Evolutionary conservation across 2,113 vertebrate species (phyloP).

Genomic region (Philantomba maxwellii): DNA sequence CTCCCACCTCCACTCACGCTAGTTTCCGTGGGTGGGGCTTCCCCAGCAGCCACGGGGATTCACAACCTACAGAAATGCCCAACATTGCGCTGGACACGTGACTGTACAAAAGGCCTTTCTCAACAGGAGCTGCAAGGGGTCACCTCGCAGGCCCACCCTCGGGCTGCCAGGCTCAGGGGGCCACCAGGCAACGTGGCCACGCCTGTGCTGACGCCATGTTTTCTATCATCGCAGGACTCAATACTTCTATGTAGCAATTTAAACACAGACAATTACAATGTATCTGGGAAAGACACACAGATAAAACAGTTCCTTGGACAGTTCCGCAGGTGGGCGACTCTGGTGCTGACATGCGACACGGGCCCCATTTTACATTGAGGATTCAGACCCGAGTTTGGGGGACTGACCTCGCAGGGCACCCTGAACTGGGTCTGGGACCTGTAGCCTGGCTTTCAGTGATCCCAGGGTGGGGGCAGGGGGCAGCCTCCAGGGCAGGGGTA

Average conservation of each 20-base stretch:
- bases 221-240: rapidly evolving
- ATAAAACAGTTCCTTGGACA: background rate
- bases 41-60: rapidly evolving
- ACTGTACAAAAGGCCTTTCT: background rate
- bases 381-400: rapidly evolving
- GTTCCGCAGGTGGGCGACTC: background rate
- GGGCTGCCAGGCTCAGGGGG: background rate
- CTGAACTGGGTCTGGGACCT: background rate
- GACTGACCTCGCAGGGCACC: rapidly evolving
- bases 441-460: background rate
- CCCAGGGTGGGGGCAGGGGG: background rate
- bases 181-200: background rate
- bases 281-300: background rate
- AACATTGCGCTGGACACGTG: rapidly evolving
- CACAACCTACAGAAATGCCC: background rate
- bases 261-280: background rate
- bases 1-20: rapidly evolving
- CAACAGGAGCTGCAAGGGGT: background rate
- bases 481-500: rapidly evolving
- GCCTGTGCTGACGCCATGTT: rapidly evolving
- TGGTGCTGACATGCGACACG: rapidly evolving
- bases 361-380: background rate
- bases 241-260: background rate
- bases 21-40: rapidly evolving
- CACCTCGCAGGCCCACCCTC: rapidly evolving